Conservation (phyloP, 1,140 invertebrate genomes). For the Carposina sasakii region DNA sequence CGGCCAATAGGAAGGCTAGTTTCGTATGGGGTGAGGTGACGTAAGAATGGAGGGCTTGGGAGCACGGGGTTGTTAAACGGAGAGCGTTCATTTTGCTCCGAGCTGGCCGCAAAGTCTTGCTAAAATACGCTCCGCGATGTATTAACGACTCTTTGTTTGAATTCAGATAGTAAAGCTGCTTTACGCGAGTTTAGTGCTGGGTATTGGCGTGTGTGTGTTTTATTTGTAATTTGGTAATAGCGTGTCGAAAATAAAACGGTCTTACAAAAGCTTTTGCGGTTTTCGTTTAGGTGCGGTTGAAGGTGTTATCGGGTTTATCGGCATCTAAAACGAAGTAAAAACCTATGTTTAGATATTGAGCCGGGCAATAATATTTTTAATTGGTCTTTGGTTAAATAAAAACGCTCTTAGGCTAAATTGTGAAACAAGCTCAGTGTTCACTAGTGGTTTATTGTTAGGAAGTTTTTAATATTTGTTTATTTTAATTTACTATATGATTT, state of each 20-base stretch:
- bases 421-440: too few relatives aligned
- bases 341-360: slow-evolving; percentile 57
- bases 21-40: slow-evolving; percentile 67
- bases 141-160: slow-evolving; percentile 67
- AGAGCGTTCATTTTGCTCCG: slow-evolving; percentile 57
- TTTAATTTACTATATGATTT: too few relatives aligned
- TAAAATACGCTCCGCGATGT: slow-evolving; percentile 31
- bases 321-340: slow-evolving; percentile 54
- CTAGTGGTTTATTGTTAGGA: too few relatives aligned
- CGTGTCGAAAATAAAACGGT: slow-evolving; percentile 45
- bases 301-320: slow-evolving; percentile 66
- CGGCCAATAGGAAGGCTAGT: slow-evolving; percentile 37
- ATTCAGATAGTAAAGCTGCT: slow-evolving; percentile 32
- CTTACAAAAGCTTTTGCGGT: slow-evolving; percentile 56
- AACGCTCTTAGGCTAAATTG: too few relatives aligned
- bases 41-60: slow-evolving; percentile 45
- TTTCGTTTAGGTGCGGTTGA: slow-evolving; percentile 47
- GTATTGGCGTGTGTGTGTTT: slow-evolving; percentile 48
- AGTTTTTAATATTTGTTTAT: too few relatives aligned
- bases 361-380: slow-evolving; percentile 54
- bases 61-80: slow-evolving; percentile 57
- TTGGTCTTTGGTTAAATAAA: slow-evolving; percentile 31
- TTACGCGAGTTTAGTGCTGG: slow-evolving; percentile 43
- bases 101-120: slow-evolving; percentile 44
- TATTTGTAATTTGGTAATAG: slow-evolving; percentile 60